phyloP scores from a whole-genome alignment of 53 echinoderm and acorn worm species.

The Actinopyga echinites region DNA sequence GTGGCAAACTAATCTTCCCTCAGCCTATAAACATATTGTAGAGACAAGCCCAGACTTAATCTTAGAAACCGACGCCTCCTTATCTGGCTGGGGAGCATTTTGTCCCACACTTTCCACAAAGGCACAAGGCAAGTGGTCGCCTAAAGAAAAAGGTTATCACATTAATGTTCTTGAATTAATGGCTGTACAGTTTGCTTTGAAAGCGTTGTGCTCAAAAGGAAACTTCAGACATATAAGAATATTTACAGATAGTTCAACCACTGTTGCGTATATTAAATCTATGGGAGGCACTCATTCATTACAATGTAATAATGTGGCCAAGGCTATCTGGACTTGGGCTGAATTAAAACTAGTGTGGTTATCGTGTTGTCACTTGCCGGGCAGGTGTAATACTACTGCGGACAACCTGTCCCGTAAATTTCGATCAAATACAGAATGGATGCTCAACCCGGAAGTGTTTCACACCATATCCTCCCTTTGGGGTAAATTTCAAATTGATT shows the following conservation, averaged over 20 bases:
- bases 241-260: slow-evolving; percentile 12
- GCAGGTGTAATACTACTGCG: neutral
- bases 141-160: neutral
- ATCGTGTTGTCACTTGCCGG: too few species aligned
- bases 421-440: slow-evolving; percentile 14
- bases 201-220: neutral
- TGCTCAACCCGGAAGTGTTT: neutral
- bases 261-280: neutral
- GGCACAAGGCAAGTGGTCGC: slow-evolving; percentile 3
- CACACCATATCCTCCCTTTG: neutral
- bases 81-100: slow-evolving; percentile 5
- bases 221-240: too few species aligned
- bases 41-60: neutral
- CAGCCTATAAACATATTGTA: neutral
- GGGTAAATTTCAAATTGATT: slow-evolving; percentile 5
- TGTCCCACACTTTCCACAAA: slow-evolving; percentile 14
- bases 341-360: neutral
- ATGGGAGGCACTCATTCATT: slow-evolving; percentile 16
- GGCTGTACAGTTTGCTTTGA: slow-evolving; percentile 16
- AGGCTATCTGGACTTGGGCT: slow-evolving; percentile 4
- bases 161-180: neutral
- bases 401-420: too few species aligned
- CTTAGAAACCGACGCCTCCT: slow-evolving; percentile 17
- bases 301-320: neutral
- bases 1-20: slow-evolving; percentile 15